phyloP scores from a whole-genome alignment of 1,140 invertebrate species.

The Drosophila rhopaloa region DNA sequence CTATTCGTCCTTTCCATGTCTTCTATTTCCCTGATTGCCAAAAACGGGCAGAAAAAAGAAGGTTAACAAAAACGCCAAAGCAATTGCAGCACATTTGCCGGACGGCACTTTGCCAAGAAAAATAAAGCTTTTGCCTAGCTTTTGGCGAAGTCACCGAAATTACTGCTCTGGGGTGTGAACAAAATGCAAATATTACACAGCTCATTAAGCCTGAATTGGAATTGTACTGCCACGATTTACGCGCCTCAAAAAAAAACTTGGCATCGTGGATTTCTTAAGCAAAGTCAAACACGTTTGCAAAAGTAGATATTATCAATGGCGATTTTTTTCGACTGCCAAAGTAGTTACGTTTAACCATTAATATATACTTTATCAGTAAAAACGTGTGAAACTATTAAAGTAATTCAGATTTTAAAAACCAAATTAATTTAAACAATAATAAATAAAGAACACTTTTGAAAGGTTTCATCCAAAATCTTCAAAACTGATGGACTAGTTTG shows the following conservation, averaged over 20 bases:
- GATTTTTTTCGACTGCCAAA: no score
- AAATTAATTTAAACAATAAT: no score
- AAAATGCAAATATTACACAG: constrained; percentile 81
- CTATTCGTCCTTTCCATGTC: constrained; percentile 1
- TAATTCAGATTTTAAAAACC: no score
- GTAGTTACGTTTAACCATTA: no score
- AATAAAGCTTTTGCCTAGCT: constrained; percentile 48
- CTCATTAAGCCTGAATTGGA: constrained; percentile 76
- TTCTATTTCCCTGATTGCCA: constrained; percentile 25
- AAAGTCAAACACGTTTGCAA: neutral
- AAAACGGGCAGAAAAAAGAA: constrained; percentile 7
- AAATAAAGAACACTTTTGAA: no score
- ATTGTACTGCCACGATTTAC: constrained; percentile 39
- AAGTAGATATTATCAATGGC: neutral
- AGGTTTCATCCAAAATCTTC: no score
- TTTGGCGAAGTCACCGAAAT: constrained; percentile 56
- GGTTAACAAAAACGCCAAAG: constrained; percentile 32
- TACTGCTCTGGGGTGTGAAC: constrained; percentile 70
- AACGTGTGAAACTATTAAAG: no score
- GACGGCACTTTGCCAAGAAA: constrained; percentile 69
- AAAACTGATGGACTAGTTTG: no score
- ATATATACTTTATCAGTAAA: no score
- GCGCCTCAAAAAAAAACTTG: constrained; percentile 37
- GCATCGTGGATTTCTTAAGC: constrained; percentile 20
- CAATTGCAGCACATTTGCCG: constrained; percentile 29